A percentile compares a stretch with the other conserved stretches of the same genome.
phyloP scores from a whole-genome alignment of 2,113 vertebrate species.

The Stercorarius parasiticus region DNA sequence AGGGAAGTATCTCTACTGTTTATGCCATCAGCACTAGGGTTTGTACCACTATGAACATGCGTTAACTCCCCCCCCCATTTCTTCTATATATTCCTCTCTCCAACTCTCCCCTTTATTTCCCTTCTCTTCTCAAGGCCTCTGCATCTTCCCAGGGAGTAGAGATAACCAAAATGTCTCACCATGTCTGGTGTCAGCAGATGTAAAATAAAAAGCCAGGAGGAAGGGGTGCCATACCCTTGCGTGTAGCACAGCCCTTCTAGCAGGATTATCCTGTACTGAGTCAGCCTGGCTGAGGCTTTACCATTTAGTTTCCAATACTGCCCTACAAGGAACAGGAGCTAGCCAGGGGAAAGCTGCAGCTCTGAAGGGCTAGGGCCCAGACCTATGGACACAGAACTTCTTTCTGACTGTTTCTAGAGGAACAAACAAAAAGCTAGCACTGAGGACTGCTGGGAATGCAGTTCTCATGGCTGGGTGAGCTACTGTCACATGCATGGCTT shows the following conservation, averaged over 20 bases:
- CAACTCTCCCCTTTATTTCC: neutral
- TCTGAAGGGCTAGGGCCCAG: neutral
- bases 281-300: neutral
- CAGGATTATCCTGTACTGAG: neutral
- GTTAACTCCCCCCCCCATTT: rapidly evolving
- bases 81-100: neutral
- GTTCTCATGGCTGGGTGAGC: neutral
- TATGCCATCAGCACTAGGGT: neutral
- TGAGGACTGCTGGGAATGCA: neutral
- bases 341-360: neutral
- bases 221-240: neutral
- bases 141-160: neutral
- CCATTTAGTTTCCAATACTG: neutral
- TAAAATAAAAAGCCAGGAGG: neutral
- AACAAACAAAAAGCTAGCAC: neutral
- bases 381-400: neutral
- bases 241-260: neutral
- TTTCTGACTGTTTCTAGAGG: neutral
- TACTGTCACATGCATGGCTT: neutral
- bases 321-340: neutral
- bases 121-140: neutral
- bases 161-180: neutral
- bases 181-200: neutral
- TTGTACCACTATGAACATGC: neutral
- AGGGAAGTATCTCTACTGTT: neutral